Evolutionary conservation across 2,888 invertebrate genomes (phyloP).

Genomic region (Blastobasis adustella): DNA sequence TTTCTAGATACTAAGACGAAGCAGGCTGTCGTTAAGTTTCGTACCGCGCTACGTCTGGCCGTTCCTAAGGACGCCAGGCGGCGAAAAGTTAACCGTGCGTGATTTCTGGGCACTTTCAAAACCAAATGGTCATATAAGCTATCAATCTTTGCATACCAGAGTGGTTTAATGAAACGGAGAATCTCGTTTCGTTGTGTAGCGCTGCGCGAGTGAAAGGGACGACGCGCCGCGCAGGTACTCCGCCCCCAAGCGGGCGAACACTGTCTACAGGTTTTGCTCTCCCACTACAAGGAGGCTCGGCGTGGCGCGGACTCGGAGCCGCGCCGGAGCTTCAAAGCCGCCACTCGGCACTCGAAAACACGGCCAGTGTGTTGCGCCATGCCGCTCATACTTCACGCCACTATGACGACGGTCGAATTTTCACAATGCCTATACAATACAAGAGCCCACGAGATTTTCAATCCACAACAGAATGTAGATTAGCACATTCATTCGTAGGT

Average conservation of each 20-base stretch:
- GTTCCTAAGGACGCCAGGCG: conserved; percentile 68
- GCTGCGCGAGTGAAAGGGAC: conserved; percentile 59
- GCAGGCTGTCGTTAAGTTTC: conserved; percentile 29
- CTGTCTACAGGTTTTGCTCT: conserved; percentile 74
- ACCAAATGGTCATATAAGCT: conserved; percentile 74
- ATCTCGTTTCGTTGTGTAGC: conserved; percentile 31
- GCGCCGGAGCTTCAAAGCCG: conserved; percentile 64
- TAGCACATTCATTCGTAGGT: no score
- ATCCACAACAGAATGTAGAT: no score
- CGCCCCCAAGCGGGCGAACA: conserved; percentile 64
- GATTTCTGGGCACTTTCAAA: conserved; percentile 72
- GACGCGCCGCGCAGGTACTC: conserved; percentile 53
- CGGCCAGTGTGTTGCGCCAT: conserved; percentile 26
- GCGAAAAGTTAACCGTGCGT: conserved; percentile 72
- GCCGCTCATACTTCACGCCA: conserved; percentile 1
- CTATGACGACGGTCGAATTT: no score
- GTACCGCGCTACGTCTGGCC: conserved; percentile 48
- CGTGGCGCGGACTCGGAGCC: conserved; percentile 54
- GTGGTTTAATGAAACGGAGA: conserved; percentile 63
- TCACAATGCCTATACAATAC: no score
- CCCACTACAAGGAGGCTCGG: conserved; percentile 69
- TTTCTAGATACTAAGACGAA: conserved; percentile 28
- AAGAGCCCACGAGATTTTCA: no score
- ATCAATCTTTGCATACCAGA: conserved; percentile 76
- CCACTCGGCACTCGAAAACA: conserved; percentile 41